A percentile compares a stretch with the other conserved stretches of the same genome.
These are phyloP conservation scores for Chymomyza procnemis DNA, from an alignment of 2,888 invertebrate genomes.

Conservation along the genomic window DNA sequence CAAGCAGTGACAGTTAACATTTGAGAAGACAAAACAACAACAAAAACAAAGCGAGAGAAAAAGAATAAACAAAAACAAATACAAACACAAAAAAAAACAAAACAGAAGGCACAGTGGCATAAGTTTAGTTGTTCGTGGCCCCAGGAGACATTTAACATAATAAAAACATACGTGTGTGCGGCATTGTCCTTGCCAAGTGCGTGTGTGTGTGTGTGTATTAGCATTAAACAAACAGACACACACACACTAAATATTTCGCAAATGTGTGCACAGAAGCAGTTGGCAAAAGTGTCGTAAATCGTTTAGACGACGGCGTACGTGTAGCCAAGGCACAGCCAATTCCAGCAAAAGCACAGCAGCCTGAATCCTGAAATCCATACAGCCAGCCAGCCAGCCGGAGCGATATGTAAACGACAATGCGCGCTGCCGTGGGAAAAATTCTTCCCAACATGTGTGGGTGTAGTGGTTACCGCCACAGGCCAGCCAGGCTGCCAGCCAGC, in stretches of 20 bases:
- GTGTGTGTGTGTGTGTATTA: conserved; percentile 47
- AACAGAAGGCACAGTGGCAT: conserved; percentile 14
- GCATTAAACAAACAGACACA: conserved; percentile 49
- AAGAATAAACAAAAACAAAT: conserved; percentile 3
- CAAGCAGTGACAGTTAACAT: conserved; percentile 68
- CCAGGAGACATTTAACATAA: conserved; percentile 74
- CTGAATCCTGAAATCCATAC: background rate
- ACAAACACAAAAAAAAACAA: conserved; percentile 17
- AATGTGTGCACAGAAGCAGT: conserved; percentile 67
- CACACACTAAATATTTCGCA: conserved; percentile 53
- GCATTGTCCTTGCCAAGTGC: conserved; percentile 57
- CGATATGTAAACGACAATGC: conserved; percentile 64
- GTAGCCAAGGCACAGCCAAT: conserved; percentile 29
- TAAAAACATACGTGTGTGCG: conserved; percentile 69
- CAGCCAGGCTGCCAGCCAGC: too few species aligned
- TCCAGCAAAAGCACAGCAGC: conserved; percentile 12
- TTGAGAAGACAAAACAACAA: conserved; percentile 23
- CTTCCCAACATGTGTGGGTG: background rate
- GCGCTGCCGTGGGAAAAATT: conserved; percentile 62
- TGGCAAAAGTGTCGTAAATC: conserved; percentile 72
- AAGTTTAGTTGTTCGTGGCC: conserved; percentile 41
- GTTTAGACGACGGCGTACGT: conserved; percentile 72
- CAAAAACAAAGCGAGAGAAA: conserved; percentile 18
- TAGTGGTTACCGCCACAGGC: too few species aligned
- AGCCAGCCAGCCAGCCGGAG: background rate